A percentile compares a stretch with the other conserved stretches of the same genome.
Conservation (phyloP, 2,888 invertebrate species). For the Eupithecia subfuscata region DNA sequence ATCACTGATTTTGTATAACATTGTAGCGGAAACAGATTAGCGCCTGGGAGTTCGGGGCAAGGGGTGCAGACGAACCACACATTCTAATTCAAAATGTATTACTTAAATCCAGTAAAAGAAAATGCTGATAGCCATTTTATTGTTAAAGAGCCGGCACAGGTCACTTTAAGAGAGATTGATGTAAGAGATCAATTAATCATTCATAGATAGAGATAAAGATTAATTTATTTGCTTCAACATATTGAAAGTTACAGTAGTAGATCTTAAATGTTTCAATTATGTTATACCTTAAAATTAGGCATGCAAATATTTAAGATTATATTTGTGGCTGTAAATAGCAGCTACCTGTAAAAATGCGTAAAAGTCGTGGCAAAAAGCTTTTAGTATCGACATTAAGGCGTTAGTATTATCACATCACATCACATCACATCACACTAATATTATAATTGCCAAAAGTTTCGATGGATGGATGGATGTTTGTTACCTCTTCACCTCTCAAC, state of each 20-base stretch:
- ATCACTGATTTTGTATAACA: slow-evolving; percentile 9
- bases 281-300: no score
- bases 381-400: not conserved
- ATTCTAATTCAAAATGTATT: not conserved
- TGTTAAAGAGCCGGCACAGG: not conserved
- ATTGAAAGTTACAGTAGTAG: no score
- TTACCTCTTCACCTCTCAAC: no score
- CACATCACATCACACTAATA: no score
- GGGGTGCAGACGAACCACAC: not conserved
- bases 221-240: no score
- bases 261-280: no score
- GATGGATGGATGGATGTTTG: no score
- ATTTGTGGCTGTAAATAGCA: not conserved
- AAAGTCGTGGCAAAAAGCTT: not conserved
- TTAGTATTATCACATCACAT: no score
- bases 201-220: no score
- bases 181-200: not conserved
- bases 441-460: no score
- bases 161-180: not conserved
- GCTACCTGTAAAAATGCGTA: not conserved
- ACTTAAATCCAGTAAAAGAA: not conserved
- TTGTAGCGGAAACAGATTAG: not conserved
- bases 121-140: not conserved
- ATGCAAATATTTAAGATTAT: no score
- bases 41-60: not conserved